Base-by-base conservation (phyloP, 92 coral and sea anemone genomes). In the Porites cylindrica region DNA sequence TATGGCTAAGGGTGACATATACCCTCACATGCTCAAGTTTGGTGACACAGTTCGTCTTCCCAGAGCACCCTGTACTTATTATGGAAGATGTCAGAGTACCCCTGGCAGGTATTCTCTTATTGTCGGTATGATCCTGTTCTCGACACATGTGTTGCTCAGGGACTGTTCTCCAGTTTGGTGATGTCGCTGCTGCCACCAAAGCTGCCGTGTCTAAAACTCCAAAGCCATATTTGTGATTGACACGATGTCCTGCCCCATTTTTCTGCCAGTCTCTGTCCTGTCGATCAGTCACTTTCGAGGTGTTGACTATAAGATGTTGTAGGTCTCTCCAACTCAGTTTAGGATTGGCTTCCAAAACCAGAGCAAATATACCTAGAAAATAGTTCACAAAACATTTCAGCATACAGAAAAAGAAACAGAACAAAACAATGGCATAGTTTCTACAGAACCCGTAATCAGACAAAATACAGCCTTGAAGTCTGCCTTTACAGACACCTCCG, bases 201-300 rank as follows among this genome's bases (percentile, higher is more conserved):
- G 99, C 99, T 58, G 93, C 94, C 3, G 99, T 38, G 88, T 97
- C 99, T 72, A 97, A 87, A 20, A 93, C 96, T 47, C 99, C 99
- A 90, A 97, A 97, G 51, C 99, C 99, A 71, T 97, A 97, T 86
- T 97, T 97, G 85, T 93, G 93, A 74, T 97, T 97, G 13, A 97
- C 96, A 86, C 89, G 97, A 68, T 93, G 84, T 56, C 96, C 94
- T 3, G 99, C 99, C 21, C 95, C 94, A 78, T 95, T 97, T 24
- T 64, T 82, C 67, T 85, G 93, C 99, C 99, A 97, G 47, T 83
- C 98, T 21, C 79, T 54, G 75, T 97, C 99, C 12, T 53, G 66
- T 7, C 76, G 83, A 78, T 97, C 98, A 11, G 96, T 95, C 87
- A 87, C 85, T 79, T 76, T 91, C 53, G 99, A 97, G 21, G 99